Conservation (phyloP, 2,797 vertebrate species). For the Oceanodroma leucorhoa region DNA sequence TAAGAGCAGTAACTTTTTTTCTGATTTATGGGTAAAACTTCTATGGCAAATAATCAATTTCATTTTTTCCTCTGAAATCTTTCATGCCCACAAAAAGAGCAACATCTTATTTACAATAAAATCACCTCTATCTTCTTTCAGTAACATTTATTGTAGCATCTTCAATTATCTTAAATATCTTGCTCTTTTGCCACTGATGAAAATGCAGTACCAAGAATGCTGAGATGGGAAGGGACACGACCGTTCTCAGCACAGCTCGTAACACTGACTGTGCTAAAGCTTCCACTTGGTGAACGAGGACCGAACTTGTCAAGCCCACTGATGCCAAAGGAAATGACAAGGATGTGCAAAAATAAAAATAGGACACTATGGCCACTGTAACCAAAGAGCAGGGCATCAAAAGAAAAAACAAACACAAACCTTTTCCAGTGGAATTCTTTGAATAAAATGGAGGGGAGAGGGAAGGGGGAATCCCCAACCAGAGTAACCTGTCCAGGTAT, state of each 20-base stretch:
- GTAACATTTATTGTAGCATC: neutral
- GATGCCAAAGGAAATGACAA: neutral
- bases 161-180: neutral
- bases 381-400: neutral
- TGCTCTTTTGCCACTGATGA: neutral
- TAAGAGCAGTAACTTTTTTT: neutral
- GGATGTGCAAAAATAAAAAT: neutral
- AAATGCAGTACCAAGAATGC: neutral
- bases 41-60: neutral
- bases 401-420: neutral
- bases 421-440: neutral
- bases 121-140: neutral
- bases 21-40: neutral
- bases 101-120: neutral
- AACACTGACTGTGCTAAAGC: neutral
- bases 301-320: neutral
- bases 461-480: neutral
- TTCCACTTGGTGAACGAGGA: neutral
- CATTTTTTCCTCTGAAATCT: neutral
- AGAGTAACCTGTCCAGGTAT: neutral
- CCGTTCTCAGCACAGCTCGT: neutral
- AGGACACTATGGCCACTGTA: neutral
- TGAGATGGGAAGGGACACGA: neutral
- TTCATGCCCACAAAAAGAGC: rapidly evolving
- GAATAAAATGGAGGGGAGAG: neutral